Evolutionary conservation across 2,797 vertebrate species (phyloP), one percentile per base, ranked within the genome.

Genomic region (Psittacula derbiana): DNA sequence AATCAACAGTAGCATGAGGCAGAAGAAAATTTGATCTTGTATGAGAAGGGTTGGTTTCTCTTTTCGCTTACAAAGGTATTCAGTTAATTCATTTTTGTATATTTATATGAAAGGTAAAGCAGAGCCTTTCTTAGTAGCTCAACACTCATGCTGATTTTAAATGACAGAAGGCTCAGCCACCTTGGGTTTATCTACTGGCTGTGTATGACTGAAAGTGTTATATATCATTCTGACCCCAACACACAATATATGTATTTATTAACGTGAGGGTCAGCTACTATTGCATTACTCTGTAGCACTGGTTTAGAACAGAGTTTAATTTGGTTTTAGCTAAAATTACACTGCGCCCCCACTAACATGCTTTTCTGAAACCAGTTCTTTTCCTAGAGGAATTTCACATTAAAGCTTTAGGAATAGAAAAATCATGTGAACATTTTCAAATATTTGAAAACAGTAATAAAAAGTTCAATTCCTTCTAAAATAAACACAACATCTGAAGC

Each of bases 401-500:
- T 92, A 93, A 92, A 91, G 30, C 49, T 78, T 28, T 89, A 38
- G 86, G 41, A 89, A 80, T 90, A 90, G 52, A 75, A 93, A 93
- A 92, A 94, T 80, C 33, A 79, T 41, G 31, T 87, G 86, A 80
- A 86, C 33, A 74, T 67, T 90, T 94, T 40, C 4, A 94, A 93
- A 84, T 92, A 92, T 78, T 83, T 73, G 81, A 60, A 79, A 84
- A 78, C 25, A 73, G 31, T 80, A 93, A 75, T 80, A 86, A 93
- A 91, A 95, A 88, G 16, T 13, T 86, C 0, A 87, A 36, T 91
- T 90, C 46, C 27, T 94, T 90, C 64, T 93, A 71, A 97, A 97
- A 97, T 64, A 96, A 95, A 90, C 86, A 97, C 94, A 92, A 85
- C 91, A 62, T 90, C 96, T 95, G 94, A 95, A 90, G 95, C 94